phyloP scores from a whole-genome alignment of 2,113 vertebrate genomes.

The Talpa occidentalis region DNA sequence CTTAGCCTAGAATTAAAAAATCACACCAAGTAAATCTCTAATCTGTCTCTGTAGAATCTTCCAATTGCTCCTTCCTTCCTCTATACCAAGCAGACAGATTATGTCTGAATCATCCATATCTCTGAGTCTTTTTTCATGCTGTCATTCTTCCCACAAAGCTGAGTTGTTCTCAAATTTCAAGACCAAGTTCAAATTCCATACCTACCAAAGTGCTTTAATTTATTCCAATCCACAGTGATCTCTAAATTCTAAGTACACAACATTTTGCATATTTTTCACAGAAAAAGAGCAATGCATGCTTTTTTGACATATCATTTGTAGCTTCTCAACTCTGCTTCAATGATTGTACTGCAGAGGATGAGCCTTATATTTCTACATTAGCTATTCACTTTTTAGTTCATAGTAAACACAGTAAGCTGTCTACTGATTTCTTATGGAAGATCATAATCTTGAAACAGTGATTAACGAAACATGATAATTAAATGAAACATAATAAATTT shows the following conservation, averaged over 20 bases:
- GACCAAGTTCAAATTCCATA: neutral
- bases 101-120: rapidly evolving
- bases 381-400: neutral
- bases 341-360: neutral
- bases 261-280: neutral
- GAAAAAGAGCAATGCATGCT: neutral
- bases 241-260: neutral
- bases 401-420: neutral
- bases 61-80: rapidly evolving
- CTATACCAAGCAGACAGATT: neutral
- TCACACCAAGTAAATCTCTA: neutral
- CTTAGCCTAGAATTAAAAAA: neutral
- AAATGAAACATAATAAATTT: neutral
- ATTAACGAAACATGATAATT: neutral
- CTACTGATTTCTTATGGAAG: neutral
- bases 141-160: neutral
- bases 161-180: neutral
- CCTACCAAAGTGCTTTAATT: neutral
- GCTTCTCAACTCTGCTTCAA: neutral
- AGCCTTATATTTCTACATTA: neutral
- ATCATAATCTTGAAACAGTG: neutral
- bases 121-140: neutral
- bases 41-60: neutral
- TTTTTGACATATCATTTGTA: neutral
- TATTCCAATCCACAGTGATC: neutral